Base-by-base conservation (phyloP, 1,140 invertebrate genomes). In the Trissolcus basalis region DNA sequence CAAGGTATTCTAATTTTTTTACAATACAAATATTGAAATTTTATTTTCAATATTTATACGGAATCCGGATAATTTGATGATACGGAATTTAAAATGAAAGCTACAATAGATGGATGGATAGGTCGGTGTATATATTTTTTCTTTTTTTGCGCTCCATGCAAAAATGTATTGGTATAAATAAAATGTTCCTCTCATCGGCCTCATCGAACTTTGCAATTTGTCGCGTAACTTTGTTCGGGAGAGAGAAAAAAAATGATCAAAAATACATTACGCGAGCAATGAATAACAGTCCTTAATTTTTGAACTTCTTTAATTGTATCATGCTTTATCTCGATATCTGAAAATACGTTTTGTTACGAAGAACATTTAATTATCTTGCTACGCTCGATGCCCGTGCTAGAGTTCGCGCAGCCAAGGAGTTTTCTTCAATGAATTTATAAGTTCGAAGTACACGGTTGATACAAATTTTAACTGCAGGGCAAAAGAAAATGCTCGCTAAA, bases 401-500 rank as follows among this genome's bases (percentile, higher is more conserved):
- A 72, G 19, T 27, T 27, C 19, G 19, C 19, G 6, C 19, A 27
- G 19, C 19, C 19, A 6, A 65, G 55, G 69, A 59, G 49, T 60
- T 72, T 59, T 53, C n/a, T 33, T 19, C 13, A 45, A 54, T 13
- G 59, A 61, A 71, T 71, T 71, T 59, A 58, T 58, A 72, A 72
- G 49, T 54, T 43, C 44, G 48, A 19, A 59, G 60, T 47, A 58
- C 44, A n/a, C 9, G 13, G n/a, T 55, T 72, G 9, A 65, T 65
- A 72, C 69, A 72, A 72, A 72, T 72, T 72, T 60, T 45, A 65
- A 27, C 16, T 53, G 54, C 54, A 72, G 65, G 53, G 55, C 54
- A 44, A 54, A 72, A 72, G 65, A 54, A 64, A 72, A 72, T 53
- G 69, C 60, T 72, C 64, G 69, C 64, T 72, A 64, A 64, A 72